phyloP scores from a whole-genome alignment of 2,888 invertebrate genomes.

The Magallana nippona region DNA sequence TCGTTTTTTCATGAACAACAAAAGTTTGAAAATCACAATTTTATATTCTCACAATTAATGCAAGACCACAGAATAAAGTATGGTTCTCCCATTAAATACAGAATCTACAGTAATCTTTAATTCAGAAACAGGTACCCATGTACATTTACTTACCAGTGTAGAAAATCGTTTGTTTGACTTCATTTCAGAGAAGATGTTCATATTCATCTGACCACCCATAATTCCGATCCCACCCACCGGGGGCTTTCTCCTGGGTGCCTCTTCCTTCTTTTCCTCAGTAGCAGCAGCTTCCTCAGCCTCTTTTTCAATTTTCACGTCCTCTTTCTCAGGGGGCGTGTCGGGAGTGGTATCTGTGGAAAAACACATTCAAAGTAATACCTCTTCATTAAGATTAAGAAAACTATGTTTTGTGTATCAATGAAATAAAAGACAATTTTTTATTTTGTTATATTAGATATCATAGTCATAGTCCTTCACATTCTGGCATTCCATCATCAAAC shows the following conservation, averaged over 20 bases:
- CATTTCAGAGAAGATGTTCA: slow-evolving; percentile 17
- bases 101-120: background rate
- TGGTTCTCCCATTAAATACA: too few relatives aligned
- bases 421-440: background rate
- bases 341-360: background rate
- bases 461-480: too few relatives aligned
- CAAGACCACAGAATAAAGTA: too few relatives aligned
- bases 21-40: too few relatives aligned
- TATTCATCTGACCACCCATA: background rate
- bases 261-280: slow-evolving; percentile 9
- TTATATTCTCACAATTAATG: too few relatives aligned
- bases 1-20: too few relatives aligned
- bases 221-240: slow-evolving; percentile 24
- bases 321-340: background rate
- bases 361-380: too few relatives aligned
- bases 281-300: background rate
- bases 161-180: slow-evolving; percentile 25
- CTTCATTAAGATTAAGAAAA: background rate
- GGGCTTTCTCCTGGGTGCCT: background rate
- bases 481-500: too few relatives aligned
- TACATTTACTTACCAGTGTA: background rate
- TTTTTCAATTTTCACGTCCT: background rate
- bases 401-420: background rate
- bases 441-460: background rate
- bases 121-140: background rate